Evolutionary conservation across 1,140 invertebrate species (phyloP).

Genomic region (Drosophila pandora): DNA sequence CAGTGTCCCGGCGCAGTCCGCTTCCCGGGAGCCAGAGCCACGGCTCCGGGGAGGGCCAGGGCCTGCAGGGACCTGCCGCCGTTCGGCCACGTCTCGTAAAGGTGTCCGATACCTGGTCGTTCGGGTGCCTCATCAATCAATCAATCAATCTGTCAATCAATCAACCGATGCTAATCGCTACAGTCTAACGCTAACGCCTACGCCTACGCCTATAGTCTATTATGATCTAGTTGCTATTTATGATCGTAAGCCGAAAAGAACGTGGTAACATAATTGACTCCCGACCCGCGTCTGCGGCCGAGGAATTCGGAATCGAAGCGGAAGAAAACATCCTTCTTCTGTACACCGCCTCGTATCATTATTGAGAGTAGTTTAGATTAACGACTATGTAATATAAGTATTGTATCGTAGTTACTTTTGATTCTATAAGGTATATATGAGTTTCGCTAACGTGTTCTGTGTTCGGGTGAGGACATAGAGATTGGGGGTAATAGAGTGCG

Average conservation of each 20-base stretch:
- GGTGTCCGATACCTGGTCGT: slow-evolving; percentile 32
- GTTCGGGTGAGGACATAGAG: slow-evolving; percentile 1
- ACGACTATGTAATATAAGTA: slow-evolving; percentile 18
- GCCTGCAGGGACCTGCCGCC: neutral
- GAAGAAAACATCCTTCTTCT: slow-evolving; percentile 6
- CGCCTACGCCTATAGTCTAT: neutral
- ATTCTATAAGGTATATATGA: slow-evolving; percentile 19
- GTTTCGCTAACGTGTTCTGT: slow-evolving; percentile 6
- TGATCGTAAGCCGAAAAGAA: slow-evolving; percentile 6
- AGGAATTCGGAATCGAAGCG: slow-evolving; percentile 23
- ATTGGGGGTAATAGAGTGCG: neutral
- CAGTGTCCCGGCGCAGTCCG: neutral
- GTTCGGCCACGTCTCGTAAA: slow-evolving; percentile 23
- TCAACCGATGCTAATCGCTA: slow-evolving; percentile 16
- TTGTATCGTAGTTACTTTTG: slow-evolving; percentile 1
- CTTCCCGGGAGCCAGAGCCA: neutral
- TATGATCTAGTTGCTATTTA: slow-evolving; percentile 1
- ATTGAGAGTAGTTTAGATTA: slow-evolving; percentile 8
- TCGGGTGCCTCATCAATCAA: slow-evolving; percentile 13
- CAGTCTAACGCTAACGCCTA: neutral
- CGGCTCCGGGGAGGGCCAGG: neutral
- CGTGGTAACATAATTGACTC: slow-evolving; percentile 49
- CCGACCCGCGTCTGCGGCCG: slow-evolving; percentile 9
- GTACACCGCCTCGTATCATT: slow-evolving; percentile 16
- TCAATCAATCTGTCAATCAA: too few relatives aligned